Conservation (phyloP, 2,113 vertebrate species). For the Callipepla californica region DNA sequence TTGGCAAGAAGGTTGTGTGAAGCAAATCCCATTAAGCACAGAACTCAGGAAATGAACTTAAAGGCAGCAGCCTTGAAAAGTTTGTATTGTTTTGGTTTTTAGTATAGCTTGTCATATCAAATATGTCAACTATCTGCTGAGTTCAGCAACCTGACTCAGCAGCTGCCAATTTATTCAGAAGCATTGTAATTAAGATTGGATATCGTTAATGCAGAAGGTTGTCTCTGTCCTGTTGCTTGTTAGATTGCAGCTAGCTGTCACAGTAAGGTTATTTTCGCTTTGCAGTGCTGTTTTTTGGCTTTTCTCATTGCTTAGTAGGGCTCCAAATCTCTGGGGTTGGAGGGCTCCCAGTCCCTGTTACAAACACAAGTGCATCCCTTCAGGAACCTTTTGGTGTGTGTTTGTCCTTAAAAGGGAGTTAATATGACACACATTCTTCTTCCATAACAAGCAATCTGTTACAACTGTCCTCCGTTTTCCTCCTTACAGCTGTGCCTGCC, state of each 20-base stretch:
- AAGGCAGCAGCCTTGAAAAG: constrained; percentile 3
- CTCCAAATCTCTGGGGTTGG: not conserved
- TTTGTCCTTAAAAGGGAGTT: constrained; percentile 65
- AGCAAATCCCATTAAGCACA: constrained; percentile 8
- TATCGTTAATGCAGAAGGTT: not conserved
- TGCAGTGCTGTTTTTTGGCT: not conserved
- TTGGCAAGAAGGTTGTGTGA: constrained; percentile 39
- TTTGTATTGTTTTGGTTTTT: not conserved
- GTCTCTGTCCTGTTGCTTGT: not conserved
- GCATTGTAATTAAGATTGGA: not conserved
- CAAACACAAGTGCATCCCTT: not conserved
- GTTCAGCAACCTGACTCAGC: constrained; percentile 25
- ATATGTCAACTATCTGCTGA: constrained; percentile 17
- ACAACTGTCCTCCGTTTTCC: not conserved
- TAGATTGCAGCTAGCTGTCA: constrained; percentile 14
- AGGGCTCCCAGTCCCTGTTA: not conserved
- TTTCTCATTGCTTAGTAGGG: not conserved
- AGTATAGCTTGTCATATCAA: constrained; percentile 21
- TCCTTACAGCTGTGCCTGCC: not conserved
- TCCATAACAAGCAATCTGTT: constrained; percentile 56
- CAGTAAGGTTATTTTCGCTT: not conserved
- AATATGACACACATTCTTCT: constrained; percentile 41
- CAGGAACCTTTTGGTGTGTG: constrained; percentile 17
- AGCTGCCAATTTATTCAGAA: constrained; percentile 16
- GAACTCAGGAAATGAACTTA: not conserved